phyloP scores from a whole-genome alignment of 2,888 invertebrate genomes.

The Pharmacophagus antenor region DNA sequence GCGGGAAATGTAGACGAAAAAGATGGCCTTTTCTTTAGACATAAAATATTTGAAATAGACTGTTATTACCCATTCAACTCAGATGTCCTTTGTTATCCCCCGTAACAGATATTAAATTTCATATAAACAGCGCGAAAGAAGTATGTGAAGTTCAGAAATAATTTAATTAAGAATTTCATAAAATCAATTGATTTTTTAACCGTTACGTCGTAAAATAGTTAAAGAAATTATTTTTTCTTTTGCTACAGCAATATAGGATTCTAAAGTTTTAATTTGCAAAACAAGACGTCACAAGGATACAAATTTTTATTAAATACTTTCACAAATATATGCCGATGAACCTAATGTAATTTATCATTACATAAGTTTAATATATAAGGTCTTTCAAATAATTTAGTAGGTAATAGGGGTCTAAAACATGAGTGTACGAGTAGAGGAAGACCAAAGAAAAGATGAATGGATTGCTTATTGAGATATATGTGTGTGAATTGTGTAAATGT shows the following conservation, averaged over 20 bases:
- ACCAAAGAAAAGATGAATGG: no score
- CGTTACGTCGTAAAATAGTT: background rate
- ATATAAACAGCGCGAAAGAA: constrained; percentile 11
- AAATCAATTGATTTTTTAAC: constrained; percentile 2
- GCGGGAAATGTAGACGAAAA: background rate
- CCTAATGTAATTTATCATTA: no score
- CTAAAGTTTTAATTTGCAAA: no score
- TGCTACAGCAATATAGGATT: background rate
- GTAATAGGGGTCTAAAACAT: no score
- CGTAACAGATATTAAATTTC: constrained; percentile 27
- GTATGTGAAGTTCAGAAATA: background rate
- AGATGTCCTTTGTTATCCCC: constrained; percentile 20
- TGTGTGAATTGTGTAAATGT: no score
- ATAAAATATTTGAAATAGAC: constrained; percentile 27
- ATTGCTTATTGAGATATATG: no score
- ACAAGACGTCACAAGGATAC: no score
- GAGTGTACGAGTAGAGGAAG: no score
- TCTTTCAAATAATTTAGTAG: no score
- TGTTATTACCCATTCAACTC: constrained; percentile 30
- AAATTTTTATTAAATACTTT: no score
- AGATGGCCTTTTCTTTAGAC: constrained; percentile 29
- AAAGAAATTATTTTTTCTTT: background rate
- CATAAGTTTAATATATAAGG: no score
- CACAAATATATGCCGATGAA: no score
- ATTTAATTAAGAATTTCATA: background rate